Base-by-base conservation (phyloP, 2,113 vertebrate species). In the Saiga tatarica region DNA sequence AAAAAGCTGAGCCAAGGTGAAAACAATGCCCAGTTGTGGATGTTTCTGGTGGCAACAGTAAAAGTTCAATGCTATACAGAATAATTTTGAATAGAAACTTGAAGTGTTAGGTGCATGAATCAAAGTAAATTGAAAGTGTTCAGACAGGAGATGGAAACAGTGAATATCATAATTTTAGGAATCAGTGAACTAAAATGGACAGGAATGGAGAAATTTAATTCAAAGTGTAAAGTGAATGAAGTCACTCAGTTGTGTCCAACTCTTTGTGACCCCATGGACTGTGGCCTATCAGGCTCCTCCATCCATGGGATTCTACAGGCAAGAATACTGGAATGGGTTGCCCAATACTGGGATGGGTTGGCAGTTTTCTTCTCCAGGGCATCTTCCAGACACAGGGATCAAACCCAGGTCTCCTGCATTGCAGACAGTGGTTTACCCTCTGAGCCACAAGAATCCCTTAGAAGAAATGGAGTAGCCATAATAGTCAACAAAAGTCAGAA, bases 371-470 rank as follows among this genome's bases (percentile, higher is more conserved):
- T 23, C 19, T 23, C n/a, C 5, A 71, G 67, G 67, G n/a, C 19
- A 39, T 71, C 64, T 36, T 71, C 9, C 64, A 21, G 33, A 71
- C 2, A 10, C 64, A 36, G 17, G 8, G 64, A 23, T 71, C 1
- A 0, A 71, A 36, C 9, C n/a, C 4, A 0, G n/a, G n/a, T 36
- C 9, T 71, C 67, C n/a, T 0, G 0, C 67, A 39, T 36, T 71
- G 67, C 67, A 71, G 67, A 21, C 67, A 71, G n/a, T 12, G n/a
- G 4, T 71, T 71, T 71, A 71, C 9, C 2, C 19, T 39, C 19
- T 39, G 10, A 71, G 19, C 9, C 19, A 67, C 33, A 67, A 67
- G 8, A 67, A 67, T 67, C 4, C n/a, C 67, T 71, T 39, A 71
- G 67, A 71, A 39, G 67, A 71, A 36, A 23, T 36, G 67, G n/a